Base-by-base conservation (phyloP, 2,888 invertebrate genomes). In the Diaprepes abbreviatus region DNA sequence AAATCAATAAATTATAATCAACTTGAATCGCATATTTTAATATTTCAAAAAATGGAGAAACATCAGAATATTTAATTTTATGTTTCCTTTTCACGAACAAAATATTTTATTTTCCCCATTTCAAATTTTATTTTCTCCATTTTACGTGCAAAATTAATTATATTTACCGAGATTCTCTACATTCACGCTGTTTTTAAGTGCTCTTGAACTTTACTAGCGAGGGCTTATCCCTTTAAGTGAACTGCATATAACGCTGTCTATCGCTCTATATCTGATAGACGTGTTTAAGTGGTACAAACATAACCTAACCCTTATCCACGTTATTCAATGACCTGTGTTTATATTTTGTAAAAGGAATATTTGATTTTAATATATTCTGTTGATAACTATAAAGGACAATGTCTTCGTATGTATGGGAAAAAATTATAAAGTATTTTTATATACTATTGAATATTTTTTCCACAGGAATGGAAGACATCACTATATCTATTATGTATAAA, bases 241-340 rank as follows among this genome's bases (percentile, higher is more conserved):
- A 57, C 50, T 24, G 17, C 21, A 21, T 54, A 24, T 62, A 63
- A 19, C 68, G 40, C 59, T 59, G 59, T 69, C 69, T 63, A 63
- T 63, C 50, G 10, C 16, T 55, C 62, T 31, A 69, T 69, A 69
- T 69, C 69, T 64, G 69, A 69, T 69, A 59, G 69, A 69, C 69
- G 69, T 69, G 69, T 64, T 69, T 24, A 69, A 69, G 69, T 63
- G 69, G 16, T 28, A 38, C 48, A 69, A 69, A 69, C 54, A 64
- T 31, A 48, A 36, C 52, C 9, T 40, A 38, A 16, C 54, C 48
- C 40, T 62, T 28, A 10, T 12, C 17, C 16, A 24, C 12, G 28
- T 31, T 31, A 52, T 52, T 55, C 17, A 17, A 10, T 17, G 35
- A 19, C 28, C 17, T 9, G 35, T n/a, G 12, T 54, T 54, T 54